Evolutionary conservation across 2,888 invertebrate genomes (phyloP), one percentile per base, ranked within the genome.

Genomic region (Tipula lateralis): DNA sequence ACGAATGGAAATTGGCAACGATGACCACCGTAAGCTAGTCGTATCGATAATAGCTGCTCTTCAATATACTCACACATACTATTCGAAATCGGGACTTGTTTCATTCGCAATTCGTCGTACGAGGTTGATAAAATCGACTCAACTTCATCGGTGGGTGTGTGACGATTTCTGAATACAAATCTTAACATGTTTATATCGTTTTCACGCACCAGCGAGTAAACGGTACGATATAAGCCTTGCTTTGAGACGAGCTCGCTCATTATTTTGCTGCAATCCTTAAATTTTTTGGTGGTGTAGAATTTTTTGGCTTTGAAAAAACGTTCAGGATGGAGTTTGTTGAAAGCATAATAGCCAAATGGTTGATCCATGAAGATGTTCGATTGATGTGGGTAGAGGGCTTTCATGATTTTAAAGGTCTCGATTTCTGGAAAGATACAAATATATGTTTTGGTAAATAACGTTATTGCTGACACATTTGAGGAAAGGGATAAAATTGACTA

Each of bases 271-370:
- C 82, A 82, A 1, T 82, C 82, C 16, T 82, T 82, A 1, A 29
- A 83, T 36, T 83, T 83, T 30, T 30, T 34, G 1, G 83, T 83
- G 34, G 3, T 24, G 16, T 34, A 83, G 12, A 30, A 34, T 83
- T 83, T 83, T 24, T 83, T 83, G 3, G 83, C 83, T 83, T 34
- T 83, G 4, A 19, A 34, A 19, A 34, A 34, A 24, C 30, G 24
- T 34, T 83, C 34, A 19, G 83, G 32, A 12, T 83, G 16, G 6
- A 83, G 30, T 83, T 83, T 83, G 9, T 83, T 83, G 34, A 83
- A 83, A 12, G 83, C 83, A 19, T 83, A 34, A 12, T 83, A 24
- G 2, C 83, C 83, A 19, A 83, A 83, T 36, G 83, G 83, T 36
- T 83, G 32, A 34, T 82, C 32, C 82, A 82, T 82, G 82, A 30